Base-by-base conservation (phyloP, 2,797 vertebrate genomes). In the Myoxocephalus aenaeus region DNA sequence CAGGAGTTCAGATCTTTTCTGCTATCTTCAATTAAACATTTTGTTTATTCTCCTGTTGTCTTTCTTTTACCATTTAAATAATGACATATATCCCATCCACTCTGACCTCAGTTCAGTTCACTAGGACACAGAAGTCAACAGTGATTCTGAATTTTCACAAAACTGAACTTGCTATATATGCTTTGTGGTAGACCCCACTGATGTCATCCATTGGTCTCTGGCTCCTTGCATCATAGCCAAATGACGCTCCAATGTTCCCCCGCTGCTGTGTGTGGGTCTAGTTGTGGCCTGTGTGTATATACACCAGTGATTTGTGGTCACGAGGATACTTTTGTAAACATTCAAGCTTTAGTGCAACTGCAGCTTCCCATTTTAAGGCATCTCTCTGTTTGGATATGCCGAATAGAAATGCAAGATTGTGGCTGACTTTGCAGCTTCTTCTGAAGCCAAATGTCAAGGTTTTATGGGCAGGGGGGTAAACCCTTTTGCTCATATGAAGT, bases 271-370 rank as follows among this genome's bases (percentile, higher is more conserved):
- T 77, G 79, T 76, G 77, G 72, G 57, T 75, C 36, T 82, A 75
- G 32, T 65, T 73, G 77, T 70, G 73, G 83, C 34, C 44, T 78
- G 69, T 66, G 69, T 66, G 62, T 75, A 69, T 66, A 83, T 50
- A 76, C 7, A 88, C 79, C 66, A 81, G 81, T 83, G 83, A 81
- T 85, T 87, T 87, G 86, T 90, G 88, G 89, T 70, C 54, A 69
- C 3, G 0, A 20, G 64, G 75, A 79, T 67, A 84, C 74, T 81
- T 89, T 73, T 83, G 79, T 87, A 87, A 89, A 85, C 84, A 87
- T 89, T 84, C 77, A 74, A 85, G 78, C 74, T 86, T 88, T 42
- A 64, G 62, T 66, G 77, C 59, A 83, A 79, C 70, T 67, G 73
- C 84, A 74, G 79, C 75, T 81, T 84, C 84, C 77, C 78, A 87